Evolutionary conservation across 2,797 vertebrate species (phyloP).

Genomic region (Chelon labrosus): DNA sequence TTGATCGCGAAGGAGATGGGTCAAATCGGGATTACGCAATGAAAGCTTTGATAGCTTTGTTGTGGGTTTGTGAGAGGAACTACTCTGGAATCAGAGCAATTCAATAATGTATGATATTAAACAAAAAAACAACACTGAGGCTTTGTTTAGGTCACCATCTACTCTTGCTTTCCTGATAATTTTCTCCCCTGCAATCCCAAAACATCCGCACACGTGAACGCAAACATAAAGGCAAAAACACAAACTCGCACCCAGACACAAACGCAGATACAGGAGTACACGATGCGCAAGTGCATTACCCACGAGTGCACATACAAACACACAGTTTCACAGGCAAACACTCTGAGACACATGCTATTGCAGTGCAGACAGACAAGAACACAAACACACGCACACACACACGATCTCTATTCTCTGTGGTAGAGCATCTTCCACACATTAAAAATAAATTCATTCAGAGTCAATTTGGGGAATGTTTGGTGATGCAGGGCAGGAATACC

Average conservation of each 20-base stretch:
- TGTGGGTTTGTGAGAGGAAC: constrained; percentile 4
- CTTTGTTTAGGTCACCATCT: constrained; percentile 2
- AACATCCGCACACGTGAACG: neutral
- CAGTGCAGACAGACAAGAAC: constrained; percentile 39
- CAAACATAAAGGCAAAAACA: constrained; percentile 9
- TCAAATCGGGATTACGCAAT: constrained; percentile 52
- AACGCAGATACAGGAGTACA: constrained; percentile 15
- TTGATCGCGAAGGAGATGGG: constrained; percentile 55
- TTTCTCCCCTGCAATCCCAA: neutral
- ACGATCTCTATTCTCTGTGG: constrained; percentile 72
- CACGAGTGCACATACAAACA: constrained; percentile 31
- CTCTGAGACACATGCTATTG: constrained; percentile 23
- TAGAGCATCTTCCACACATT: constrained; percentile 82
- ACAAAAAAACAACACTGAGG: neutral
- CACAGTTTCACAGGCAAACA: constrained; percentile 23
- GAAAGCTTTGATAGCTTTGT: constrained; percentile 26
- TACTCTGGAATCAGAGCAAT: constrained; percentile 8
- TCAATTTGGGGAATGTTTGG: constrained; percentile 88
- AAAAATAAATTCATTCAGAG: constrained; percentile 89
- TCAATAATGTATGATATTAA: neutral
- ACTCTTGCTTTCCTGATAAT: constrained; percentile 6
- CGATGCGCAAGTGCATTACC: constrained; percentile 24
- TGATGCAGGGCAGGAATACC: constrained; percentile 85
- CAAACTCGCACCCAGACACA: constrained; percentile 11
- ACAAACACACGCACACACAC: constrained; percentile 40